These are phyloP conservation scores for Gari tellinella DNA, from an alignment of 2,888 invertebrate genomes.

Conservation along the genomic window DNA sequence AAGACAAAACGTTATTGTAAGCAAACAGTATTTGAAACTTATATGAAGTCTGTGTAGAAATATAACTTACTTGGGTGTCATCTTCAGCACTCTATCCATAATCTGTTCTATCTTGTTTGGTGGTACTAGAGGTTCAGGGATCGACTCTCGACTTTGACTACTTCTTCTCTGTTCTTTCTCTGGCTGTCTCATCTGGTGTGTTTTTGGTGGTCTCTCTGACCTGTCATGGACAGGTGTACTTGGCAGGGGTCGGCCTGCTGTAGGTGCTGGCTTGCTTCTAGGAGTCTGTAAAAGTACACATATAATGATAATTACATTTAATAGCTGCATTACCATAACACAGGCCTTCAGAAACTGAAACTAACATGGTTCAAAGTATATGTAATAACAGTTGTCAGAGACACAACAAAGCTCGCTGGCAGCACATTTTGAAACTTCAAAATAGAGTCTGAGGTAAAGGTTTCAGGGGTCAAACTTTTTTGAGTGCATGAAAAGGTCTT, in stretches of 20 bases:
- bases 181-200: constrained; percentile 34
- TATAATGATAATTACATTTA: neutral
- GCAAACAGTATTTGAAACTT: no score
- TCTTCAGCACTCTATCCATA: constrained; percentile 77
- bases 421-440: no score
- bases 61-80: constrained; percentile 76
- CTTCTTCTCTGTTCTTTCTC: constrained; percentile 31
- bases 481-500: no score
- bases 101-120: constrained; percentile 70
- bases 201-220: constrained; percentile 46
- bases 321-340: no score
- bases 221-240: constrained; percentile 37
- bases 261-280: constrained; percentile 36
- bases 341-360: no score
- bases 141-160: constrained; percentile 6
- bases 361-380: no score
- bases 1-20: no score
- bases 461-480: no score
- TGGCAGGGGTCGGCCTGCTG: constrained; percentile 11
- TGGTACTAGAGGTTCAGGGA: constrained; percentile 33
- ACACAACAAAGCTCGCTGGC: no score
- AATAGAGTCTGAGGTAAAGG: no score
- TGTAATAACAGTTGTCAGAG: no score
- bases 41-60: no score
- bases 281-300: constrained; percentile 26